Evolutionary conservation across 2,797 vertebrate genomes (phyloP).

Genomic region (Typhlichthys eigenmanni): DNA sequence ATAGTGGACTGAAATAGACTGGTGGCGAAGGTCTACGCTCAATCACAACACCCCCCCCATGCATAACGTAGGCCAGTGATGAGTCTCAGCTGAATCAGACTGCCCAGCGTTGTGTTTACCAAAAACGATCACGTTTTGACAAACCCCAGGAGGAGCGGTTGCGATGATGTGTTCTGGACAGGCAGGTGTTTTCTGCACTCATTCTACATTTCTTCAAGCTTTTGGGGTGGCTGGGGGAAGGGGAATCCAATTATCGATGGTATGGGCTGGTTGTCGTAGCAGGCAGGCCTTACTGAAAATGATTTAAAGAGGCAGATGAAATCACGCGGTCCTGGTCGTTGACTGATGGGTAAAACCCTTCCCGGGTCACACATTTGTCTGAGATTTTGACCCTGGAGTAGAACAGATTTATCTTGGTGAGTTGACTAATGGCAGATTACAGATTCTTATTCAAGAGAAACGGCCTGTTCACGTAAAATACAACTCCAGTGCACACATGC

Average conservation of each 20-base stretch:
- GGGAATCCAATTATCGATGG: slow-evolving; percentile 41
- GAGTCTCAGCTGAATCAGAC: slow-evolving; percentile 31
- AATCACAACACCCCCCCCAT: slow-evolving; percentile 18
- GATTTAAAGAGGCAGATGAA: slow-evolving; percentile 21
- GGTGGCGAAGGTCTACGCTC: slow-evolving; percentile 23
- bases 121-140: slow-evolving; percentile 1
- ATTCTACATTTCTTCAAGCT: slow-evolving; percentile 23
- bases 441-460: no score
- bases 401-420: no score
- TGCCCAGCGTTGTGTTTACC: slow-evolving; percentile 23
- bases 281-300: slow-evolving; percentile 19
- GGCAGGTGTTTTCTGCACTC: slow-evolving; percentile 24
- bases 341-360: slow-evolving; percentile 22
- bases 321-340: slow-evolving; percentile 10
- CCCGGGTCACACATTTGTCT: no score
- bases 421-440: no score
- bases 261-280: slow-evolving; percentile 25
- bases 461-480: no score
- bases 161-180: slow-evolving; percentile 10
- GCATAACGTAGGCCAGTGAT: slow-evolving; percentile 30
- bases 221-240: slow-evolving; percentile 7
- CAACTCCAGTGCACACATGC: no score
- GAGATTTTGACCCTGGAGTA: no score
- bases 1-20: slow-evolving; percentile 34
- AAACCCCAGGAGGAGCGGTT: slow-evolving; percentile 16